Evolutionary conservation across 1,140 invertebrate species (phyloP), one percentile per base, ranked within the genome.

Genomic region (Temnothorax nylanderi): DNA sequence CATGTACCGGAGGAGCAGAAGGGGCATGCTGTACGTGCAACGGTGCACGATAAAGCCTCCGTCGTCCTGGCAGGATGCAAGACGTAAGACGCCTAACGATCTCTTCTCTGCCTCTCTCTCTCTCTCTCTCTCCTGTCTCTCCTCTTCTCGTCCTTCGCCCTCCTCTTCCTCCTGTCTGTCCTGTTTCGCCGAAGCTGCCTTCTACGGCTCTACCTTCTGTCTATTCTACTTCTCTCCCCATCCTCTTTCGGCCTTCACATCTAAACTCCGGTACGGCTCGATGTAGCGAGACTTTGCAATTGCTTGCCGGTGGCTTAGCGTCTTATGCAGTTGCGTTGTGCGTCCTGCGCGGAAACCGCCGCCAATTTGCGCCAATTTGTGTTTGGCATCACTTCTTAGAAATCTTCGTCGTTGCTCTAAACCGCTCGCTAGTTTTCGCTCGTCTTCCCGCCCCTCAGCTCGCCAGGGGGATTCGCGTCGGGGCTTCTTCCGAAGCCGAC

Each of bases 351-450:
- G 92, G 89, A 92, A 93, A 90, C 93, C 91, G 89, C 90, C 91
- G 90, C 93, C 94, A 95, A 95, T 95, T 95, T 95, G 92, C 92
- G 92, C 94, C 93, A 95, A 94, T 95, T 95, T 94, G 92, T 93
- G 92, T 94, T 92, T 90, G 92, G 89, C 93, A 92, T 93, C 93
- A 92, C 93, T 93, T 91, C 94, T 93, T 93, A 92, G 91, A 94
- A 94, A 94, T 94, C 93, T 89, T 89, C 77, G 87, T 82, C 91
- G 81, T 87, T 88, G 65, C 87, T 84, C 80, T 62, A 69, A 87
- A 75, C 41, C 62, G 74, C 65, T 78, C 67, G 75, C 72, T 78
- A 76, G 62, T 76, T 64, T 44, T 37, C 69, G 44, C 72, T 80
- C 64, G 26, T 64, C 75, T 86, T 69, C 21, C 21, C 21, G 21